Percentiles rank a stretch among this genome's conserved stretches.
Conservation (phyloP, 2,888 invertebrate species). For the Pammene fasciana region DNA sequence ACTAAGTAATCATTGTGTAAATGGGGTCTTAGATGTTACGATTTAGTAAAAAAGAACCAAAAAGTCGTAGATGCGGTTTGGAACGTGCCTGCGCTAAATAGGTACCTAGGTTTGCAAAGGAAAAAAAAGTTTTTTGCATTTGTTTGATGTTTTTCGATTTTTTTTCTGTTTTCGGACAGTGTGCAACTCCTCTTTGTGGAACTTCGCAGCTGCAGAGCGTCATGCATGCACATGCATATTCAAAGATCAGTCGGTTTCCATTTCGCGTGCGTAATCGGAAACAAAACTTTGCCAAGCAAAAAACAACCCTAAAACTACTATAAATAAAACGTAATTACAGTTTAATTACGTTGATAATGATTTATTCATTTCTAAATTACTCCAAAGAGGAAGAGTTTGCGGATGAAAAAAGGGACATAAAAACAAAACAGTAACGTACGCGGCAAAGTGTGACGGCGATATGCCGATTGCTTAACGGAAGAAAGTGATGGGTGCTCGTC, state of each 20-base stretch:
- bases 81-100: neutral
- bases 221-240: slow-evolving; percentile 74
- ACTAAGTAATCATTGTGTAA: no score
- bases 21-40: no score
- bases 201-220: slow-evolving; percentile 58
- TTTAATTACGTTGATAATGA: slow-evolving; percentile 53
- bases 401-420: slow-evolving; percentile 57
- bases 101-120: neutral
- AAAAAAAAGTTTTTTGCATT: neutral
- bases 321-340: slow-evolving; percentile 50
- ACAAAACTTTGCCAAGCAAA: slow-evolving; percentile 63
- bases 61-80: neutral
- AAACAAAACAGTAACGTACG: slow-evolving; percentile 58
- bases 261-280: slow-evolving; percentile 80
- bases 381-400: slow-evolving; percentile 69
- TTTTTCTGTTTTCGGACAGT: slow-evolving; percentile 25
- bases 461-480: slow-evolving; percentile 60
- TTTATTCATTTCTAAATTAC: slow-evolving; percentile 74
- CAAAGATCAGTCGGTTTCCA: slow-evolving; percentile 77
- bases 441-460: slow-evolving; percentile 71
- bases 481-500: slow-evolving; percentile 63
- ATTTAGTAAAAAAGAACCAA: neutral
- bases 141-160: slow-evolving; percentile 18
- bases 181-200: slow-evolving; percentile 47
- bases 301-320: slow-evolving; percentile 54